phyloP scores from a whole-genome alignment of 2,113 vertebrate species.

The Zeus faber region DNA sequence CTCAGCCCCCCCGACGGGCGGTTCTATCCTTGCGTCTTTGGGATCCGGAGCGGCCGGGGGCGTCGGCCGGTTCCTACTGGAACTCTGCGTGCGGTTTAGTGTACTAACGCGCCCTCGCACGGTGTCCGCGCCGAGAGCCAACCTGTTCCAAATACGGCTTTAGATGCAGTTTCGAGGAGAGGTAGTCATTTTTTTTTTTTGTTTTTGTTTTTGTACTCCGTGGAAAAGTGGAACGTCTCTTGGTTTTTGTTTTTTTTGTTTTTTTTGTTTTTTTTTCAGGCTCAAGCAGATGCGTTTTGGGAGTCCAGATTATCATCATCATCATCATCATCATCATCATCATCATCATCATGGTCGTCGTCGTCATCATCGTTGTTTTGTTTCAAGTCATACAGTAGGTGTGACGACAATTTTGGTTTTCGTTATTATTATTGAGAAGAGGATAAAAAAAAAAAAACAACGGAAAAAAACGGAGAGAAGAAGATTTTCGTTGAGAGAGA shows the following conservation, averaged over 20 bases:
- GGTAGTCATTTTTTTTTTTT: slow-evolving; percentile 74
- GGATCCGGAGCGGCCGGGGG: too few relatives aligned
- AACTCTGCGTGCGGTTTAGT: too few relatives aligned
- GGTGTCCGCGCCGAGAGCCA: too few relatives aligned
- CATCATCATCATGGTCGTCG: too few relatives aligned
- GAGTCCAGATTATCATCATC: slow-evolving; percentile 60
- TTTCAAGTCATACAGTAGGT: slow-evolving; percentile 51
- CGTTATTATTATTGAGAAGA: slow-evolving; percentile 56
- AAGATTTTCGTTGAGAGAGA: slow-evolving; percentile 49
- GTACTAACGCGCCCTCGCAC: too few relatives aligned
- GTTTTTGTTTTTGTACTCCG: slow-evolving; percentile 45
- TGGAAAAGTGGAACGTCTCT: slow-evolving; percentile 57
- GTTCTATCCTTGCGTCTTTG: too few relatives aligned
- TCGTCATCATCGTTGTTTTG: too few relatives aligned
- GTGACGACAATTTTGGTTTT: slow-evolving; percentile 71
- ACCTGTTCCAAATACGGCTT: too few relatives aligned
- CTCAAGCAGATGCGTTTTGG: slow-evolving; percentile 55
- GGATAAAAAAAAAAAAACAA: slow-evolving; percentile 41
- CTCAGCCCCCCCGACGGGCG: too few relatives aligned
- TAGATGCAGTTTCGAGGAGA: slow-evolving; percentile 69
- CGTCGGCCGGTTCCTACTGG: too few relatives aligned
- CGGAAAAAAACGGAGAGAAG: too few relatives aligned
- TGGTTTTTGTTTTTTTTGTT: slow-evolving; percentile 51
- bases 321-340: too few relatives aligned
- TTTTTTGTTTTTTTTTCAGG: slow-evolving; percentile 57